Base-by-base conservation (phyloP, 2,888 invertebrate genomes). In the Digitonthophagus gazella region DNA sequence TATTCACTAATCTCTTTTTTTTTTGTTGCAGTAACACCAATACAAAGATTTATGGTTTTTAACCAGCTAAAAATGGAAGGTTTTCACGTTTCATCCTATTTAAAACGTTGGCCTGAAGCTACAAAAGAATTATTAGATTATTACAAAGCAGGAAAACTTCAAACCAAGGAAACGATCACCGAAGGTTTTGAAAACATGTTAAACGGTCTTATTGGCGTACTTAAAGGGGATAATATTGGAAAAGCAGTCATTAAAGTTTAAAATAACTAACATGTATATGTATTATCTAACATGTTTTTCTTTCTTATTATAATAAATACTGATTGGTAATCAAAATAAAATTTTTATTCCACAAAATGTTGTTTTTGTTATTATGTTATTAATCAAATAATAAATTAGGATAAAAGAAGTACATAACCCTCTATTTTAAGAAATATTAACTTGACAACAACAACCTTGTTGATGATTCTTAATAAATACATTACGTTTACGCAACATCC, bases 141-240 rank as follows among this genome's bases (percentile, higher is more conserved):
- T 89, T 81, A 91, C 69, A 81, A 83, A 64, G 87, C 90, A 83
- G 92, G 91, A 57, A 92, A 91, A 81, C 75, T 93, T 6, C 87
- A 88, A 76, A 89, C 89, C 77, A 84, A 84, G 72, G 93, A 93
- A 80, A 90, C 91, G 61, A 77, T 89, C 0, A 90, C 89, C 1
- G 82, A 89, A 71, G 92, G 91, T 1, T 92, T 92, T 80, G 90
- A 91, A 71, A 90, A 90, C 74, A 90, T 91, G 88, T 88, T 90
- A 0, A 84, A 88, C 64, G 91, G 91, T 20, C 87, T 92, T 69
- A 84, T 87, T 68, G 90, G 88, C 14, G 85, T 92, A 78, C 80
- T 88, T 66, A 76, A 79, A 69, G 92, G 92, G 28, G 87, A 88
- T 76, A 92, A 91, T 80, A 84, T 84, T 16, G 92, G 92, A 65